Evolutionary conservation across 2,888 invertebrate species (phyloP).

Genomic region (Aelia acuminata): DNA sequence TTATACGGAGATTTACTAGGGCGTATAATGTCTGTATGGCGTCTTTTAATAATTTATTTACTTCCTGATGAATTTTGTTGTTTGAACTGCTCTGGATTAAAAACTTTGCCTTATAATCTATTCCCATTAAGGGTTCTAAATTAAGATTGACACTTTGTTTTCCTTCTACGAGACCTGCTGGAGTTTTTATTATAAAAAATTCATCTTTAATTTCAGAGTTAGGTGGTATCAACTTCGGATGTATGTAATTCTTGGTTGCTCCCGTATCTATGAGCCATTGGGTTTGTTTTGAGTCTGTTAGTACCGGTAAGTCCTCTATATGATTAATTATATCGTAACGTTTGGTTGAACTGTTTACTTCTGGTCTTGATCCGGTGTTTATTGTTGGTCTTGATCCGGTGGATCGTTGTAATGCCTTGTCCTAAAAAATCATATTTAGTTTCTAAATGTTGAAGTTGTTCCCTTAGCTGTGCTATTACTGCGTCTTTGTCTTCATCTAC

Average conservation of each 20-base stretch:
- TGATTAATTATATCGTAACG: background rate
- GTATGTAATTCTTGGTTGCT: too few relatives aligned
- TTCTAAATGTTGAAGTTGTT: background rate
- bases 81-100: too few relatives aligned
- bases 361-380: too few relatives aligned
- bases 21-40: too few relatives aligned
- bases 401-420: background rate
- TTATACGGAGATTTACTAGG: too few relatives aligned
- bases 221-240: background rate
- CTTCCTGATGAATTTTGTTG: too few relatives aligned
- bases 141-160: constrained; percentile 33
- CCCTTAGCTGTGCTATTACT: background rate
- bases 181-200: background rate
- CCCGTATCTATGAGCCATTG: background rate
- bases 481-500: background rate
- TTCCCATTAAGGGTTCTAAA: too few relatives aligned
- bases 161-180: background rate
- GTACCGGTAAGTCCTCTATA: background rate
- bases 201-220: background rate
- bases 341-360: too few relatives aligned
- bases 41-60: too few relatives aligned
- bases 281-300: too few relatives aligned
- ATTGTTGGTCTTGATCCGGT: background rate
- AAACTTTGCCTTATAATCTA: background rate
- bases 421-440: background rate